Conservation (phyloP, 2,797 vertebrate genomes). For the Halcyon badia region DNA sequence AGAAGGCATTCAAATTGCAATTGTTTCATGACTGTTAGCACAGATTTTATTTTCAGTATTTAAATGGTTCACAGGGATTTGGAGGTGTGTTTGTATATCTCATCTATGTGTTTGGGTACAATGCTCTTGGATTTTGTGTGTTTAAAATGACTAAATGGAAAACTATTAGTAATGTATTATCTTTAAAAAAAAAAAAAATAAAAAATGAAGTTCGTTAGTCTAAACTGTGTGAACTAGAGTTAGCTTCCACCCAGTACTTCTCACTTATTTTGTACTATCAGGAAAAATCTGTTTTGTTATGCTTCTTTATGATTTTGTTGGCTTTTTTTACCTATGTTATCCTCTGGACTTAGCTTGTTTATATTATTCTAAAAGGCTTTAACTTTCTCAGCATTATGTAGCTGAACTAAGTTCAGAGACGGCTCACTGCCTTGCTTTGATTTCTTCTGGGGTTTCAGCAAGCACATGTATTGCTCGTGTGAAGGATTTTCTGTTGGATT, state of each 20-base stretch:
- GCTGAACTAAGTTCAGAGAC: background rate
- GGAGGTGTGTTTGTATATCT: background rate
- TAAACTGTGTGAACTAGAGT: background rate
- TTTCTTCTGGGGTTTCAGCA: constrained; percentile 20
- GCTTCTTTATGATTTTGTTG: background rate
- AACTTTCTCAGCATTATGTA: background rate
- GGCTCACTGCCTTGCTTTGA: background rate
- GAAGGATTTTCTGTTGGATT: background rate
- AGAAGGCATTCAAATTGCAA: background rate
- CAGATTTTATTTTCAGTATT: background rate
- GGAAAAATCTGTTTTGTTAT: background rate
- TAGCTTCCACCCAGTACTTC: background rate
- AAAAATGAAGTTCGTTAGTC: background rate
- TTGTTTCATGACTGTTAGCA: background rate
- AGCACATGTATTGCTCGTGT: background rate
- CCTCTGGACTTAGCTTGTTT: background rate
- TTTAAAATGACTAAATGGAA: background rate
- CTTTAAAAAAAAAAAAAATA: background rate
- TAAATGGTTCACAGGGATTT: background rate
- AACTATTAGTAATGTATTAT: background rate
- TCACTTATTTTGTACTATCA: background rate
- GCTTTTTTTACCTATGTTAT: background rate
- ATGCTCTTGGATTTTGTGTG: background rate
- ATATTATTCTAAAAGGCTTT: background rate
- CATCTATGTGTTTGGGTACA: background rate